These are phyloP conservation scores for Phenacoccus solenopsis DNA, from an alignment of 1,140 invertebrate genomes.

Conservation along the genomic window DNA sequence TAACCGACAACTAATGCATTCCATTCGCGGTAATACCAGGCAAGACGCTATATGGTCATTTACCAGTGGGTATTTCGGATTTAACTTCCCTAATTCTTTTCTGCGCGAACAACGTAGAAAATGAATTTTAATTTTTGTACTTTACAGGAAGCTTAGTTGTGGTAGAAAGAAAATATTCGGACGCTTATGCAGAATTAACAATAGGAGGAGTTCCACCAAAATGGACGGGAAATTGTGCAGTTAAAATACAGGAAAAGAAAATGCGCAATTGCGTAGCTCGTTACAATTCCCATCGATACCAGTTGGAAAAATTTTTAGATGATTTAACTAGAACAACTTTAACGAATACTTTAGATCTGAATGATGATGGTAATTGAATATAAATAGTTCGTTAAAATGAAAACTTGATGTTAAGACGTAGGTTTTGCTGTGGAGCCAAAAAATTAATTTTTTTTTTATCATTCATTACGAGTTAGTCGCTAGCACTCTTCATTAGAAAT, in stretches of 20 bases:
- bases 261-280: background rate
- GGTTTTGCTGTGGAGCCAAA: no score
- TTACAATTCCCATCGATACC: background rate
- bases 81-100: background rate
- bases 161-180: background rate
- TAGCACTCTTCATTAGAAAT: no score
- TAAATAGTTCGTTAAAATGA: no score
- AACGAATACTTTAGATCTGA: background rate
- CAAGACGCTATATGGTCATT: slow-evolving; percentile 3
- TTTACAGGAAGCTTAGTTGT: background rate
- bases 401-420: no score
- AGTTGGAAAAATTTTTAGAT: background rate
- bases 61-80: background rate
- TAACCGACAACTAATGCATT: background rate
- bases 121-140: background rate
- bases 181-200: background rate
- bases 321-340: background rate
- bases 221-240: background rate
- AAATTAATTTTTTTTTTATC: no score
- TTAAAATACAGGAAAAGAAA: background rate
- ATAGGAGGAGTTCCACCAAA: background rate
- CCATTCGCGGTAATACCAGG: background rate
- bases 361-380: slow-evolving; percentile 1
- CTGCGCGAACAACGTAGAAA: background rate
- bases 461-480: no score